These are phyloP conservation scores for Pseudochaenichthys georgianus DNA, from an alignment of 2,797 vertebrate species.

Conservation along the genomic window DNA sequence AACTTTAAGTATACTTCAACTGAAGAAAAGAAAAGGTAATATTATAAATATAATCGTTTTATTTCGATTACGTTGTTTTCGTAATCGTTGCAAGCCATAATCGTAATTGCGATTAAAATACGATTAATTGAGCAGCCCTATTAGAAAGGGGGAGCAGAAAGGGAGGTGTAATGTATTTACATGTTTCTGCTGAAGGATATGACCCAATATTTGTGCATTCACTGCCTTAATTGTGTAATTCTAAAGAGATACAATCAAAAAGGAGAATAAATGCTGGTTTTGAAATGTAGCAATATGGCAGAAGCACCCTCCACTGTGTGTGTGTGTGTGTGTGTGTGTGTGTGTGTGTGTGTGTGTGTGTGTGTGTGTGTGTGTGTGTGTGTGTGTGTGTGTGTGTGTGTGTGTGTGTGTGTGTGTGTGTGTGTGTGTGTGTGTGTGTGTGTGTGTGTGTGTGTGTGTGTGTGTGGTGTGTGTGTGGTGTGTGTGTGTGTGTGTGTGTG, in stretches of 20 bases:
- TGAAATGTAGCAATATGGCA: constrained; percentile 56
- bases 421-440: too few species aligned
- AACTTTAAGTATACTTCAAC: too few species aligned
- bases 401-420: too few species aligned
- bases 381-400: too few species aligned
- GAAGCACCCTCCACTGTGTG: constrained; percentile 39
- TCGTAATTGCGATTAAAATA: too few species aligned
- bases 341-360: constrained; percentile 49
- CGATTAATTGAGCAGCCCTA: too few species aligned
- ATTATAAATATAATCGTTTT: too few species aligned
- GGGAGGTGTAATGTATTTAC: not conserved
- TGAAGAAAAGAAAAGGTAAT: too few species aligned
- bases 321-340: constrained; percentile 3
- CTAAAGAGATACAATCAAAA: constrained; percentile 34
- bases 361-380: constrained; percentile 50
- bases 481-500: constrained; percentile 46
- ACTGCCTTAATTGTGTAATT: constrained; percentile 17
- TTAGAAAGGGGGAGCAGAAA: not conserved
- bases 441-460: constrained; percentile 50
- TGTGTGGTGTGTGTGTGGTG: constrained; percentile 51
- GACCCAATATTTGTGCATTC: constrained; percentile 18
- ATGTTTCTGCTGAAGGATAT: not conserved
- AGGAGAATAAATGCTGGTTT: not conserved
- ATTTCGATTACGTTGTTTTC: too few species aligned
- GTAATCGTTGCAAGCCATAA: too few species aligned